Base-by-base conservation (phyloP, 1,140 invertebrate species). In the Atopsyche davidsoni region DNA sequence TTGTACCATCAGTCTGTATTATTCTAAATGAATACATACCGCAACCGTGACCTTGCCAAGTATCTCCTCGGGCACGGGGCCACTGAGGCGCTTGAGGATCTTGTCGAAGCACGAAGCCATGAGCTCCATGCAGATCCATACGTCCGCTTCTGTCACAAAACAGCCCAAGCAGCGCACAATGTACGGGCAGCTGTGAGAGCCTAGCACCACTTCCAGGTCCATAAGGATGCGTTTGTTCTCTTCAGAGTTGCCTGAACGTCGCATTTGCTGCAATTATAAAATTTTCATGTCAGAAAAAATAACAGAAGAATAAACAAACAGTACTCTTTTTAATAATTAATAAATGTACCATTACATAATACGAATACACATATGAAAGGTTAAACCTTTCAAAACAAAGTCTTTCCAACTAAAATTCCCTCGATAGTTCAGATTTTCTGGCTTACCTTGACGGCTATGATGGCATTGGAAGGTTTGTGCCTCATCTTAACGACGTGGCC, bases 61-160 rank as follows among this genome's bases (percentile, higher is more conserved):
- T 67, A 98, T 93, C 58, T 81, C 78, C 76, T 99, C 96, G 14
- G 96, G 96, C 66, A 99, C 88, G 1, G 92, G 84, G 45, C 82
- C 79, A 47, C 83, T 81, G 18, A 92, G 78, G 58, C 81, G 75
- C 69, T 94, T 96, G 18, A 97, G 76, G 61, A 98, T 73, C 75
- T 98, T 98, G 67, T 99, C 96, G 63, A 98, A 88, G 74, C 96
- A 98, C 9, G 93, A 96, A 6, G 90, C 84, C 96, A 98, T 98
- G 36, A 98, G 75, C 73, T 99, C 96, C 87, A 89, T 89, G 67
- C 87, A 91, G 61, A 91, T 91, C 87, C 87, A 91, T 0, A 91
- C 88, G 67, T 92, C 87, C 1, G 86, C 81, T 63, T 94, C 89
- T 1, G 92, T 96, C 21, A 98, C 94, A 69, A 98, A 96, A 70